Evolutionary conservation across 2,797 vertebrate species (phyloP), one percentile per base, ranked within the genome.

Genomic region (Sebastiscus albofasciatus): DNA sequence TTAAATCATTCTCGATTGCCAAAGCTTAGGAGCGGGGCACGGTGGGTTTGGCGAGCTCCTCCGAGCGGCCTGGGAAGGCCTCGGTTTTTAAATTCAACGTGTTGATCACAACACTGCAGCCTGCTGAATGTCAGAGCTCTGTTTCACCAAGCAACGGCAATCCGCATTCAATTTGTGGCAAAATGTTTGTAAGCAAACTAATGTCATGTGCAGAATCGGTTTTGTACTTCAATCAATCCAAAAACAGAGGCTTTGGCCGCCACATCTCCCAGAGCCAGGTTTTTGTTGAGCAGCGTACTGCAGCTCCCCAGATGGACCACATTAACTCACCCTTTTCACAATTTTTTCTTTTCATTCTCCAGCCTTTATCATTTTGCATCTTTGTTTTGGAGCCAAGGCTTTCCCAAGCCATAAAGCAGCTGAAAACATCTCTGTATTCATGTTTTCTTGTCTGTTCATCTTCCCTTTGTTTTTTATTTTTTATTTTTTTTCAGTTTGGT

Each of bases 311-410:
- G 69, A 91, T 93, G 92, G 93, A 92, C 87, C 64, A 84, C 80
- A 94, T 94, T 95, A 93, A 85, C 75, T 89, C 68, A 58, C 82
- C 81, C 78, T 88, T 88, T 89, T 89, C 71, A 85, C 82, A 82
- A 79, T 84, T 87, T 82, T 52, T 54, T 88, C 82, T 86, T 85
- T 91, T 89, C 76, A 72, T 85, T 90, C 85, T 87, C 67, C 83
- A 87, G 85, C 83, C 89, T 94, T 93, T 94, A 92, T 93, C 83
- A 84, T 92, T 91, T 74, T 77, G 83, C 72, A 90, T 91, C 89
- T 91, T 93, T 91, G 91, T 90, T 90, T 90, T 71, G 12, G 56
- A 70, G 89, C 89, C 88, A 87, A 55, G 39, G 74, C 70, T 87
- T 89, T 91, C 87, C 73, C 76, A 83, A 89, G 83, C 83, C 76